Evolutionary conservation across 2,888 invertebrate species (phyloP).

Genomic region (Caenorhabditis sp.): DNA sequence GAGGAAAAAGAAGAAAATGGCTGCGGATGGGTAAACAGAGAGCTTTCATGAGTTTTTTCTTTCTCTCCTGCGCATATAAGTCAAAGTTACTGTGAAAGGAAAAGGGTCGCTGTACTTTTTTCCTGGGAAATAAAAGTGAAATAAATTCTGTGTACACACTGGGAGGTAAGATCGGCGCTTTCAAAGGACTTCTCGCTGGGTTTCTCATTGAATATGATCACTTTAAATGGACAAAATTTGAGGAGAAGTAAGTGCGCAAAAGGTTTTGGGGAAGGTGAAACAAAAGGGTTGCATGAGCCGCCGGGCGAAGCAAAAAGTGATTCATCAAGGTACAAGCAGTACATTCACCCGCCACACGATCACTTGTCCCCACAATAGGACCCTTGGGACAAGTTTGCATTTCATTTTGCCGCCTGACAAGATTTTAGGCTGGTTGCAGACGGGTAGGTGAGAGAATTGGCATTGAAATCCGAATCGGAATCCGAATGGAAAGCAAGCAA

Average conservation of each 20-base stretch:
- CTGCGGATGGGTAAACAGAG: constrained; percentile 39
- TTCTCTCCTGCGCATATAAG: constrained; percentile 10
- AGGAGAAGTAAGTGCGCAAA: neutral
- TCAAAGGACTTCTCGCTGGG: too few relatives aligned
- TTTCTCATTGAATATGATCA: too few relatives aligned
- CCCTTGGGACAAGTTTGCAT: neutral
- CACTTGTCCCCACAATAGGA: neutral
- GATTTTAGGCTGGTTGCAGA: neutral
- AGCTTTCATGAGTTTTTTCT: constrained; percentile 38
- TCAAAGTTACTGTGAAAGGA: constrained; percentile 22
- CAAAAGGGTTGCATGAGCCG: too few relatives aligned
- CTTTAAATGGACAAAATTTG: too few relatives aligned
- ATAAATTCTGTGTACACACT: too few relatives aligned
- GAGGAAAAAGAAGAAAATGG: constrained; percentile 22
- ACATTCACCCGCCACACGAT: neutral
- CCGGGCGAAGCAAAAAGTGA: too few relatives aligned
- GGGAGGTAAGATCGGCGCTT: too few relatives aligned
- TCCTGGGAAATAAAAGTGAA: too few relatives aligned
- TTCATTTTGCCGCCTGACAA: neutral
- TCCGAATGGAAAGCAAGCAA: constrained; percentile 3
- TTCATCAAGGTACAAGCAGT: constrained; percentile 5
- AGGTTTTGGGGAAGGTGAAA: neutral
- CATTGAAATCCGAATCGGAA: neutral
- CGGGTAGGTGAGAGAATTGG: neutral
- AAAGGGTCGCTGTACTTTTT: neutral